These are phyloP conservation scores for Ernsta delagoae DNA, from an alignment of 2,888 invertebrate species.

Conservation along the genomic window DNA sequence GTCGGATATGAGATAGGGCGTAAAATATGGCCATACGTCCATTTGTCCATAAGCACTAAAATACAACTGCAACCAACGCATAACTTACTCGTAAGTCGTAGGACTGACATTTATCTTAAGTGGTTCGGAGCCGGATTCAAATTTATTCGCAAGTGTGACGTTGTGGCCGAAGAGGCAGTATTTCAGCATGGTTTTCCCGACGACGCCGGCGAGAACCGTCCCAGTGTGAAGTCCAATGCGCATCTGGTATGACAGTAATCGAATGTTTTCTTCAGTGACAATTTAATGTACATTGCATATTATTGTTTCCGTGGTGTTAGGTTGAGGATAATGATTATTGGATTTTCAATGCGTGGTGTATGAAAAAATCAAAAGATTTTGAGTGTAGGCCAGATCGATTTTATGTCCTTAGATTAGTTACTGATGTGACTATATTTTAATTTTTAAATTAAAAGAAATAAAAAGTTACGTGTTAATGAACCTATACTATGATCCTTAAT, in stretches of 20 bases:
- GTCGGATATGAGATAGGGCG: background rate
- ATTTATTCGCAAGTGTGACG: constrained; percentile 97
- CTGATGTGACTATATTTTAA: too few species aligned
- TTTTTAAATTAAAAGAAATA: too few species aligned
- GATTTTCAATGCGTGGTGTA: too few species aligned
- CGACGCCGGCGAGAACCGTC: constrained; percentile 96
- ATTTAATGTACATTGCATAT: too few species aligned
- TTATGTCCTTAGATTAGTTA: too few species aligned
- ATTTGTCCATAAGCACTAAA: background rate
- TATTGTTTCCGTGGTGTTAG: too few species aligned
- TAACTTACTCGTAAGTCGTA: constrained; percentile 93
- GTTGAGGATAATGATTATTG: too few species aligned
- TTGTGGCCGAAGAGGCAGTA: constrained; percentile 98
- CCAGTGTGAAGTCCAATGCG: constrained; percentile 96
- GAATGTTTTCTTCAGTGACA: too few species aligned
- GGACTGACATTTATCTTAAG: constrained; percentile 96
- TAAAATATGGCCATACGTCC: background rate
- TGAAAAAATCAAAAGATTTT: too few species aligned
- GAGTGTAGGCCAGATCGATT: too few species aligned
- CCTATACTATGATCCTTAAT: too few species aligned
- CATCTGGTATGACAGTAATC: constrained; percentile 87
- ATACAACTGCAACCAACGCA: background rate
- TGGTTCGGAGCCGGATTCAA: constrained; percentile 97
- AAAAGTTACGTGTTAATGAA: too few species aligned
- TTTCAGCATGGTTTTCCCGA: constrained; percentile 96